A percentile compares a stretch with the other conserved stretches of the same genome.
phyloP scores from a whole-genome alignment of 92 coral and sea anemone species.

The Anthopleura xanthogrammica region DNA sequence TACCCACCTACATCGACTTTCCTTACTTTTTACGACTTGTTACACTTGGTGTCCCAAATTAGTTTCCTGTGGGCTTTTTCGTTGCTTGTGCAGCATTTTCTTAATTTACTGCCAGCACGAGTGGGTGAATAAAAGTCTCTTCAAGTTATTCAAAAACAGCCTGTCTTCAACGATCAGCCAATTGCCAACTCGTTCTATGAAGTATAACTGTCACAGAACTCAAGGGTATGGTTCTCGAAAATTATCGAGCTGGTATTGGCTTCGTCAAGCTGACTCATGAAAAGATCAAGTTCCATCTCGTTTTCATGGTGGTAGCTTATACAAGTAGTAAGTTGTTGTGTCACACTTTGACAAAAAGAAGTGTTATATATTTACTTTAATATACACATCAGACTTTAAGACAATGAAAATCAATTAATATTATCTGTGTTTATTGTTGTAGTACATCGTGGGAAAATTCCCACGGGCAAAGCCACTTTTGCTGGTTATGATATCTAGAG shows the following conservation, averaged over 20 bases:
- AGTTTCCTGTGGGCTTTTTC: slow-evolving; percentile 44
- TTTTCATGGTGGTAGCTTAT: too few relatives aligned
- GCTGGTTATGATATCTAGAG: too few relatives aligned
- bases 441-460: too few relatives aligned
- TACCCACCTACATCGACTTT: slow-evolving; percentile 51
- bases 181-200: slow-evolving; percentile 46
- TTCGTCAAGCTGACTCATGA: slow-evolving; percentile 45
- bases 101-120: slow-evolving; percentile 69
- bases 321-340: too few relatives aligned
- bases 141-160: slow-evolving; percentile 53
- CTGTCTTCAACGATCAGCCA: slow-evolving; percentile 52
- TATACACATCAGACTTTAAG: too few relatives aligned
- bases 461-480: too few relatives aligned
- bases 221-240: slow-evolving; percentile 56
- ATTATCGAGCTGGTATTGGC: slow-evolving; percentile 62
- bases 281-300: slow-evolving; percentile 54
- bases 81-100: slow-evolving; percentile 43
- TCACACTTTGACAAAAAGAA: too few relatives aligned
- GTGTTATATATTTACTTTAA: too few relatives aligned
- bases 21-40: slow-evolving; percentile 15
- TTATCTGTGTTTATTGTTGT: too few relatives aligned
- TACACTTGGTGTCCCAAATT: neutral
- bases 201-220: slow-evolving; percentile 59
- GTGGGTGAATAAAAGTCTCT: slow-evolving; percentile 52
- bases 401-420: too few relatives aligned